These are phyloP conservation scores for Coecobrya sp. DNA, from an alignment of 2,888 invertebrate genomes.

Conservation along the genomic window DNA sequence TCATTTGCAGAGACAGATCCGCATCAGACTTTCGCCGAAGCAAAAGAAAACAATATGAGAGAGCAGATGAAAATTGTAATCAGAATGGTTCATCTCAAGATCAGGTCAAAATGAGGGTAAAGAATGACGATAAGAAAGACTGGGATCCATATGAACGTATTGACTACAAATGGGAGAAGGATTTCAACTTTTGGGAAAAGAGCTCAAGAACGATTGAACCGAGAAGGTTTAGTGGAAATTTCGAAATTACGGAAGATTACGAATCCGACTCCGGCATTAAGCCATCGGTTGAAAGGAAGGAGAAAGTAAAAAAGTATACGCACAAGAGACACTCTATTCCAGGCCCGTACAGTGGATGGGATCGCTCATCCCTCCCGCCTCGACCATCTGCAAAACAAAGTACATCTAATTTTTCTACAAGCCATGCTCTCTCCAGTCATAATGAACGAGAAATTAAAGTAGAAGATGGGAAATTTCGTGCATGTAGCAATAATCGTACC, in stretches of 20 bases:
- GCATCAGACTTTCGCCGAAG: constrained; percentile 66
- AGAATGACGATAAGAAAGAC: constrained; percentile 41
- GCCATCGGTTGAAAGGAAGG: constrained; percentile 60
- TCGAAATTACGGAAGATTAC: constrained; percentile 85
- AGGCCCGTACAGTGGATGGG: constrained; percentile 63
- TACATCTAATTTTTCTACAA: constrained; percentile 34
- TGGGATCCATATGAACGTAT: constrained; percentile 81
- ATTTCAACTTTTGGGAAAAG: constrained; percentile 85
- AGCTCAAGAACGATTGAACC: constrained; percentile 81
- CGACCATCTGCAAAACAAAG: constrained; percentile 49
- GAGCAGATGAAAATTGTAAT: constrained; percentile 45
- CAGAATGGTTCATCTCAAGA: constrained; percentile 42
- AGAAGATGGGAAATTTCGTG: constrained; percentile 36
- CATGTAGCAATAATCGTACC: constrained; percentile 19
- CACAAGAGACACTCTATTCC: constrained; percentile 82
- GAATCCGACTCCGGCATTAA: constrained; percentile 84
- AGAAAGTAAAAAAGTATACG: constrained; percentile 76
- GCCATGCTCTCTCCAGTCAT: constrained; percentile 21
- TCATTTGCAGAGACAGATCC: constrained; percentile 77
- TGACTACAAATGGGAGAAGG: constrained; percentile 82
- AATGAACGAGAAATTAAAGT: constrained; percentile 77
- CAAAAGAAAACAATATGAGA: constrained; percentile 57
- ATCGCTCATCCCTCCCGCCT: constrained; percentile 64
- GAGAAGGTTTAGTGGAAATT: constrained; percentile 82
- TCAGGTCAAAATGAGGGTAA: constrained; percentile 37